A percentile compares a stretch with the other conserved stretches of the same genome.
These are phyloP conservation scores for Eupithecia centaureata DNA, from an alignment of 2,888 invertebrate species.

Conservation along the genomic window DNA sequence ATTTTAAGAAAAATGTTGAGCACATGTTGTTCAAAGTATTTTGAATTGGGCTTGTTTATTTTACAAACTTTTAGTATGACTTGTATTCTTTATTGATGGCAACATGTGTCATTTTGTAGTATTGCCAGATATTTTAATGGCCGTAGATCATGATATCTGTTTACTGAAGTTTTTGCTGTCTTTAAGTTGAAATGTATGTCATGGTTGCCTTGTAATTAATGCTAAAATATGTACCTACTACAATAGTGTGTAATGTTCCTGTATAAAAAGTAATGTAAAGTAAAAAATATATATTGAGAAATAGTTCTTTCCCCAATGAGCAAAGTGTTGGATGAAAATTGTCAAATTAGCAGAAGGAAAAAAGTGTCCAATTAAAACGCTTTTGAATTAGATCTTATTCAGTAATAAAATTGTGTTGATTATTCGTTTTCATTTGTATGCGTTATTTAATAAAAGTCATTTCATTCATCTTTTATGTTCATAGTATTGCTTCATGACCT, in stretches of 20 bases:
- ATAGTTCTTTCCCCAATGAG: neutral
- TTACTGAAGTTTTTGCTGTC: neutral
- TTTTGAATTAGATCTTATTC: neutral
- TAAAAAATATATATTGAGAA: neutral
- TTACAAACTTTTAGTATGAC: too few relatives aligned
- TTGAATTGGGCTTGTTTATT: neutral
- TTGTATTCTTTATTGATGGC: too few relatives aligned
- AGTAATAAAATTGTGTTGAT: neutral
- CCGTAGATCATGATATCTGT: neutral
- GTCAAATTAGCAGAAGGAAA: neutral
- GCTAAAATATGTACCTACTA: neutral
- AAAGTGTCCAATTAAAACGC: neutral
- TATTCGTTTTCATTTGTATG: conserved; percentile 4
- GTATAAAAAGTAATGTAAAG: neutral
- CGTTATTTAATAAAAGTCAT: neutral
- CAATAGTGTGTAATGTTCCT: neutral
- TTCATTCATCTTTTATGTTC: neutral
- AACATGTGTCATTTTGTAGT: too few relatives aligned
- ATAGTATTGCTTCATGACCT: neutral
- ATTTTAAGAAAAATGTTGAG: neutral
- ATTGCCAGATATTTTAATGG: neutral
- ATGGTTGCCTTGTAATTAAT: neutral
- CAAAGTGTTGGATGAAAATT: neutral
- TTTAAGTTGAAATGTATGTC: neutral
- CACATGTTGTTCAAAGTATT: neutral